A percentile compares a stretch with the other conserved stretches of the same genome.
These are phyloP conservation scores for Hyla sarda DNA, from an alignment of 2,113 vertebrate genomes.

Conservation along the genomic window DNA sequence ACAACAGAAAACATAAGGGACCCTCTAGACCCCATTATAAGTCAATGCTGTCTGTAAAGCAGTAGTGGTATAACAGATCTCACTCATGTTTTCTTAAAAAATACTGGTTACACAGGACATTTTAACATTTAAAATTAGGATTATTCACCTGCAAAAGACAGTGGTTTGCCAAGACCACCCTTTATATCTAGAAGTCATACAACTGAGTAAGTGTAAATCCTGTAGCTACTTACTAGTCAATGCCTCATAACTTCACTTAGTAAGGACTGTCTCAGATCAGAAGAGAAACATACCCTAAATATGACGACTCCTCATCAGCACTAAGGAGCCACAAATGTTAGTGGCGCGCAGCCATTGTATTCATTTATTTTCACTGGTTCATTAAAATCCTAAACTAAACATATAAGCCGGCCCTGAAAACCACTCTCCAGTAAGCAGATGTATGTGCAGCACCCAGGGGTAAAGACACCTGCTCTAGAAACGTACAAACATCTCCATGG, in stretches of 20 bases:
- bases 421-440: slow-evolving; percentile 32
- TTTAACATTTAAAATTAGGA: not conserved
- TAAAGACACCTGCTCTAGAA: slow-evolving; percentile 16
- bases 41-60: too few species aligned
- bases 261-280: not conserved
- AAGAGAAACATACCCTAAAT: not conserved
- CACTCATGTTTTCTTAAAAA: too few species aligned
- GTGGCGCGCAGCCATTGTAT: not conserved
- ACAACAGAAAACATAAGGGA: too few species aligned
- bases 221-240: not conserved
- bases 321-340: slow-evolving; percentile 1
- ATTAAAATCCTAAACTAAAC: slow-evolving; percentile 25
- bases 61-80: too few species aligned
- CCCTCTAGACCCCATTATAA: too few species aligned
- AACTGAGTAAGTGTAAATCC: not conserved
- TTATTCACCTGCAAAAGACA: not conserved
- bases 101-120: not conserved
- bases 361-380: slow-evolving; percentile 25
- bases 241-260: not conserved
- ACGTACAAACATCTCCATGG: slow-evolving; percentile 26
- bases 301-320: not conserved
- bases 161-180: not conserved
- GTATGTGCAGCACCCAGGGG: not conserved
- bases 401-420: slow-evolving; percentile 20
- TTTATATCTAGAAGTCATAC: not conserved